Evolutionary conservation across 1,140 invertebrate species (phyloP), one percentile per base, ranked within the genome.

Genomic region (Hyles euphorbiae): DNA sequence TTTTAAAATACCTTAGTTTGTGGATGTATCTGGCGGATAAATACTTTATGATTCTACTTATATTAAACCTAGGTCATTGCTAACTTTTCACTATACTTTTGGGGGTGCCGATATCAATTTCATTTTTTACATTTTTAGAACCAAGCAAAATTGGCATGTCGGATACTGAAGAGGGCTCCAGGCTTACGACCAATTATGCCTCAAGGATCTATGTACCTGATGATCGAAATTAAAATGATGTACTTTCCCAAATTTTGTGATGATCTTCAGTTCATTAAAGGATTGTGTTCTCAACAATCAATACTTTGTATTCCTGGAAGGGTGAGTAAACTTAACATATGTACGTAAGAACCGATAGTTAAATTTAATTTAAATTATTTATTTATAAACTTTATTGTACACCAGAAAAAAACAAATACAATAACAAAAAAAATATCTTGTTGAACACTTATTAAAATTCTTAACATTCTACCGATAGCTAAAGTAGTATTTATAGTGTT

Each of bases 141-240:
- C 32, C 97, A 99, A 87, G 97, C 98, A 2, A 92, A 93, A 67
- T 68, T 97, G 52, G 94, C 95, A 3, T 98, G 93, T 78, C 90
- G 93, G 44, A 89, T 90, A 47, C 78, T 99, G n/a, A 90, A 89
- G 8, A 84, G 90, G 46, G 93, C 96, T 36, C 93, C 93, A 36
- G 98, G 98, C n/a, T 78, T 99, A 11, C 93, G 92, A 44, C 98
- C 98, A 0, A 93, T 98, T 36, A 97, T 97, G 94, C 98, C 98
- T 9, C 92, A 95, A 68, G 98, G 98, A 43, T 97, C 98, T 2
- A 99, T 99, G 98, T 99, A 99, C 81, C 98, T 99, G 96, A 99
- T 99, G 98, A 95, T 98, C 81, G 93, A 93, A 63, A 89, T 93
- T 57, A 94, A 98, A 68, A 92, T 97, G 74, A 85, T 92, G 0